phyloP scores from a whole-genome alignment of 2,113 vertebrate genomes.

The Pogonocichla stellata region DNA sequence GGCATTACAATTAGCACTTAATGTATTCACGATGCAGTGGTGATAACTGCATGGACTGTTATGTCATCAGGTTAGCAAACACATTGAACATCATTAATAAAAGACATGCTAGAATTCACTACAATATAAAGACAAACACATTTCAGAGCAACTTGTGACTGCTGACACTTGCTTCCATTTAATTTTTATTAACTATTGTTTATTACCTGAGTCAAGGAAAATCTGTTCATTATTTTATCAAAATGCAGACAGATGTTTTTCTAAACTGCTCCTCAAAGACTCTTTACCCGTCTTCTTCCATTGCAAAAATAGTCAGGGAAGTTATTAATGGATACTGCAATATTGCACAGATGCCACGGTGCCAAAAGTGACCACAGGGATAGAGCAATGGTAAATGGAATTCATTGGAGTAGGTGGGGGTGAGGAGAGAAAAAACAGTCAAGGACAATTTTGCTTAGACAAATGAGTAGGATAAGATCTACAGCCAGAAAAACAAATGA shows the following conservation, averaged over 20 bases:
- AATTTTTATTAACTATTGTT: constrained; percentile 41
- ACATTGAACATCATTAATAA: not conserved
- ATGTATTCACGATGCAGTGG: not conserved
- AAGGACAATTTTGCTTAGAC: constrained; percentile 65
- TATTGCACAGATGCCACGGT: constrained; percentile 8
- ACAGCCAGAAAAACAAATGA: constrained; percentile 66
- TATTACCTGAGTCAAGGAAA: constrained; percentile 31
- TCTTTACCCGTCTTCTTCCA: not conserved
- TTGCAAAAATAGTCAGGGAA: not conserved
- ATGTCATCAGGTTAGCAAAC: not conserved
- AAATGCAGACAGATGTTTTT: constrained; percentile 5
- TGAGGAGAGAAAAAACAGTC: not conserved
- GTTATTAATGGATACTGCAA: constrained; percentile 36
- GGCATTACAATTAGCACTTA: not conserved
- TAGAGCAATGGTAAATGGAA: not conserved
- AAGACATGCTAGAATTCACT: not conserved
- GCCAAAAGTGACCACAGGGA: constrained; percentile 48
- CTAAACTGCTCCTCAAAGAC: not conserved
- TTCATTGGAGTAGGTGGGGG: not conserved
- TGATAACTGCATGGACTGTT: not conserved
- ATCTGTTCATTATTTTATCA: constrained; percentile 22
- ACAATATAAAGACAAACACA: not conserved
- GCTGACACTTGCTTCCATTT: constrained; percentile 17
- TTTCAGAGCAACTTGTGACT: constrained; percentile 5
- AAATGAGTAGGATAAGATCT: constrained; percentile 59